A percentile compares a stretch with the other conserved stretches of the same genome.
Evolutionary conservation across 1,140 invertebrate species (phyloP).

Genomic region (Agrilus planipennis): DNA sequence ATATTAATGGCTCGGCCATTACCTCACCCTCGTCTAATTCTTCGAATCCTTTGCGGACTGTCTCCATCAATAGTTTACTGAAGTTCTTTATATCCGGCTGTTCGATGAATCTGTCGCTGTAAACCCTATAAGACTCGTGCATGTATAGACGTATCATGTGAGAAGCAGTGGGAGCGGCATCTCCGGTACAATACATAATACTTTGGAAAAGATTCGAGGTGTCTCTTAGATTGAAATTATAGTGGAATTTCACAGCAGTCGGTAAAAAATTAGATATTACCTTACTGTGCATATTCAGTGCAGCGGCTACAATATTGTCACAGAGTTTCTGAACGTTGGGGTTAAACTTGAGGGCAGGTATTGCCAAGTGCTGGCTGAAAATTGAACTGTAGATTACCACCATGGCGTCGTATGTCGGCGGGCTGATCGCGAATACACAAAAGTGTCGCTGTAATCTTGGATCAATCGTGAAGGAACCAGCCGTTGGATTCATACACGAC

Average conservation of each 20-base stretch:
- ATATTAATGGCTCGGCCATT: conserved; percentile 64
- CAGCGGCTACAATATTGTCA: conserved; percentile 52
- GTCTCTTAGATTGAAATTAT: conserved; percentile 86
- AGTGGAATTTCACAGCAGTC: conserved; percentile 91
- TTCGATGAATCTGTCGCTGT: conserved; percentile 79
- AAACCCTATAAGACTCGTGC: conserved; percentile 82
- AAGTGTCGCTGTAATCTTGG: conserved; percentile 86
- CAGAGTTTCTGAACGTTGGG: conserved; percentile 44
- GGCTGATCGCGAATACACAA: conserved; percentile 80
- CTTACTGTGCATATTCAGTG: conserved; percentile 67
- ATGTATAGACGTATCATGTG: conserved; percentile 72
- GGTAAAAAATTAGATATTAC: conserved; percentile 68
- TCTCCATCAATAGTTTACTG: conserved; percentile 59
- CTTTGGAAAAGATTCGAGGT: conserved; percentile 86
- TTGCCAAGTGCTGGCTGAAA: conserved; percentile 61
- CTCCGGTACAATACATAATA: conserved; percentile 72
- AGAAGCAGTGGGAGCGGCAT: conserved; percentile 55
- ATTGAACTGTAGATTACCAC: conserved; percentile 76
- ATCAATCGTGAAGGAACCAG: conserved; percentile 90
- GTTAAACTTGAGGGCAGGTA: conserved; percentile 54
- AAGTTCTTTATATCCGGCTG: conserved; percentile 63
- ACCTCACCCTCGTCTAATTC: conserved; percentile 52
- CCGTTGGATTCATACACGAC: conserved; percentile 93
- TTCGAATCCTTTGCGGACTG: conserved; percentile 76
- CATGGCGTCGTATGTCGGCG: conserved; percentile 70